Conservation (phyloP, 2,888 invertebrate genomes). For the Leistus spinibarbis region DNA sequence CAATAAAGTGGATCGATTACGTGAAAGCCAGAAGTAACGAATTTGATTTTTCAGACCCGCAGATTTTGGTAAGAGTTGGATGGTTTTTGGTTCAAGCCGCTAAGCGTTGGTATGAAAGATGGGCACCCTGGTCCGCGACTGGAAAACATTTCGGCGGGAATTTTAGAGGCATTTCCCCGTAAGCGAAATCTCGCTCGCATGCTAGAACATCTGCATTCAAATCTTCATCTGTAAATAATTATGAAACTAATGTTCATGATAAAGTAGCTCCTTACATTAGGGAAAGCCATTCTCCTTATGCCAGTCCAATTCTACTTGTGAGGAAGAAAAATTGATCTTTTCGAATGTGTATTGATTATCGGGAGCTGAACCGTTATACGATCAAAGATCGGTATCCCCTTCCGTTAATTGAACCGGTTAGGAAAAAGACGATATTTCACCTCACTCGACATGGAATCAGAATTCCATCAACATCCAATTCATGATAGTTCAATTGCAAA, state of each 20-base stretch:
- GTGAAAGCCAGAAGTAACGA: conserved; percentile 1
- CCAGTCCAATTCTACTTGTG: no score
- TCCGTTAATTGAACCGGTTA: no score
- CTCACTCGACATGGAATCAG: not conserved
- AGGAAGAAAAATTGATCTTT: not conserved
- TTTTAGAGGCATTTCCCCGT: conserved; percentile 8
- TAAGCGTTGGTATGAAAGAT: conserved; percentile 13
- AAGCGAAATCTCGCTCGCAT: conserved; percentile 7
- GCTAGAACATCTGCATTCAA: not conserved
- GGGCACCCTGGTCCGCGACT: not conserved
- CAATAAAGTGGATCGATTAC: conserved; percentile 32
- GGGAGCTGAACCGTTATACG: no score
- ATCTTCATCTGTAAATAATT: conserved; percentile 1
- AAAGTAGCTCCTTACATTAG: not conserved
- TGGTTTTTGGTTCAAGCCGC: no score
- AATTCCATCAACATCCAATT: no score
- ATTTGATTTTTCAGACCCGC: not conserved
- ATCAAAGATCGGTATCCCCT: no score
- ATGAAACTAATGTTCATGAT: conserved; percentile 14
- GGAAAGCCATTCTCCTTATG: no score
- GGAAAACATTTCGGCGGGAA: conserved; percentile 4
- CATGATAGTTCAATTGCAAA: no score
- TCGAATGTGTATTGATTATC: no score
- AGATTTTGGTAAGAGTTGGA: no score
- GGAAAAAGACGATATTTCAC: no score